Base-by-base conservation (phyloP, 2,888 invertebrate genomes). In the Catotricha subobsoleta region DNA sequence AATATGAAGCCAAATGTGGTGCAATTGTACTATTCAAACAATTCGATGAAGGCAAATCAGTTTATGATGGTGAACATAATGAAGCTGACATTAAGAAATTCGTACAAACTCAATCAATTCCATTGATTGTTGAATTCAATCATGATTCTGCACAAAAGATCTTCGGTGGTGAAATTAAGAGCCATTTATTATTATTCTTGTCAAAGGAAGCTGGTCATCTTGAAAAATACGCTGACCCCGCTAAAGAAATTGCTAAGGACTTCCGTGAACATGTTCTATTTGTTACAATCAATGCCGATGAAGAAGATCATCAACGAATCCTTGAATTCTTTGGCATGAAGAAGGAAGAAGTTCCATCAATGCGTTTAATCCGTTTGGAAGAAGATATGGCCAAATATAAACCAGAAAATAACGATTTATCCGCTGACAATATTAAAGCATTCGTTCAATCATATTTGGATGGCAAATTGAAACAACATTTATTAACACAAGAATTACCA, bases 321-420 rank as follows among this genome's bases (percentile, higher is more conserved):
- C 70, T 98, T 60, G 98, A 99, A 67, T 99, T 95, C 86, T 99
- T 99, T 66, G 97, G 95, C 52, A 80, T 97, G 76, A 86, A 82
- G 67, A 83, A 86, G 62, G 83, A 84, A n/a, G 90, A 90, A 58
- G 75, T 83, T 12, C 91, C 91, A 8, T 75, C 82, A 2, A 81
- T 90, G 55, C 78, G 95, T 51, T 71, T 98, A 48, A 97, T 98
- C 62, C 82, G 81, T 48, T 69, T 98, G 48, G 92, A 92, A 62
- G 91, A 95, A 54, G 92, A 94, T 60, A 94, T 95, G 92, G 80
- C 84, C 57, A 95, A 95, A 63, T 98, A 82, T 74, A 97, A 95
- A 66, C 97, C 97, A 21, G 71, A 75, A 40, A 50, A 48, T 7
- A 51, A 45, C 29, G 63, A 62, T 46, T 47, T 64, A 41, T 50